Conservation (phyloP, 2,113 vertebrate genomes). For the Hypomesus transpacificus region DNA sequence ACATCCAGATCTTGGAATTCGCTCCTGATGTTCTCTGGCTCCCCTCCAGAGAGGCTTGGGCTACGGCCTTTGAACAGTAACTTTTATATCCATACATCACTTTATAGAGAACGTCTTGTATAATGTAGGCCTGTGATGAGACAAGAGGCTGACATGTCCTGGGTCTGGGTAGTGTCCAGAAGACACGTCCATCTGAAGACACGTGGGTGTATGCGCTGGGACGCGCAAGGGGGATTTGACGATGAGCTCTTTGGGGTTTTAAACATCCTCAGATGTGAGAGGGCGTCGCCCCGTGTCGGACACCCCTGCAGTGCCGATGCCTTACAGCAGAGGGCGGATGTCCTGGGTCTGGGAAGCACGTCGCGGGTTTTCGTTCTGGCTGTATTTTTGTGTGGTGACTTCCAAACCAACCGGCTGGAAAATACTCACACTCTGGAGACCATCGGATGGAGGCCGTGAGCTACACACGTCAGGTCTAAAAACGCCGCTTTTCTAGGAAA, state of each 20-base stretch:
- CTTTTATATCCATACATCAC: constrained; percentile 62
- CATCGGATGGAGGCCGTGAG: neutral
- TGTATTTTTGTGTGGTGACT: constrained; percentile 13
- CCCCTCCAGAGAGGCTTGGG: constrained; percentile 45
- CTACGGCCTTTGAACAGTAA: constrained; percentile 51
- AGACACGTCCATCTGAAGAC: constrained; percentile 45
- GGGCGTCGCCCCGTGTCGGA: constrained; percentile 32
- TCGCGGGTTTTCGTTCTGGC: constrained; percentile 28
- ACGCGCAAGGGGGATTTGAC: constrained; percentile 39
- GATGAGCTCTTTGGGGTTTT: constrained; percentile 44
- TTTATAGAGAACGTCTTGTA: constrained; percentile 57
- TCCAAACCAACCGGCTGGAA: constrained; percentile 17
- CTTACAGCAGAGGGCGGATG: constrained; percentile 65
- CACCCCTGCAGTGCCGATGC: constrained; percentile 44
- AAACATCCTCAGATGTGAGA: constrained; percentile 60
- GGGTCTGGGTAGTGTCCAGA: constrained; percentile 52
- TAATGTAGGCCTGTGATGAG: constrained; percentile 59
- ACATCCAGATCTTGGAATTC: constrained; percentile 62
- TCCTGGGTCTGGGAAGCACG: constrained; percentile 15
- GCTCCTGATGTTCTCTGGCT: constrained; percentile 55
- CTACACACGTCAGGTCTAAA: constrained; percentile 6
- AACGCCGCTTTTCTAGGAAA: constrained; percentile 4
- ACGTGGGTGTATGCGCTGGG: constrained; percentile 14
- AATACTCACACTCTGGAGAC: constrained; percentile 13
- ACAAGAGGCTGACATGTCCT: constrained; percentile 56